These are phyloP conservation scores for Philypnodon macrostomus DNA, from an alignment of 2,797 vertebrate genomes.

Conservation along the genomic window DNA sequence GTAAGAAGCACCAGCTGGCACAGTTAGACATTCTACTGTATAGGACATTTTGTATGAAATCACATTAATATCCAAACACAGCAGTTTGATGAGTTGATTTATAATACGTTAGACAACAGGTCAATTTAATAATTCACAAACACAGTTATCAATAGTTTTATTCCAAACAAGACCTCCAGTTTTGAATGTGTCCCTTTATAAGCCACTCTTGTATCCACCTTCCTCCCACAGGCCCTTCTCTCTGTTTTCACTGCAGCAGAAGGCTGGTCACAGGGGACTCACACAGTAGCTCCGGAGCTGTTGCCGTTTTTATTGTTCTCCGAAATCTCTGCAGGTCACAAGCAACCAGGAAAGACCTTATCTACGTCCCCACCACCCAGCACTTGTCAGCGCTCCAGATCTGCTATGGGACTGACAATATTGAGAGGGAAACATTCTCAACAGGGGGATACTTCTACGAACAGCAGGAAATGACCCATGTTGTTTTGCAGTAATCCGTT, in stretches of 20 bases:
- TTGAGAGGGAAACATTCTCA: conserved; percentile 17
- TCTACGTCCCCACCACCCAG: conserved; percentile 26
- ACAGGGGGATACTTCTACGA: conserved; percentile 43
- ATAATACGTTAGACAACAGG: no score
- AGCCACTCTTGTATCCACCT: conserved; percentile 28
- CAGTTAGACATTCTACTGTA: no score
- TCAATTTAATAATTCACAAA: no score
- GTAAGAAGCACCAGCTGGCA: no score
- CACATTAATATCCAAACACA: no score
- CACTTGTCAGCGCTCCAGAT: conserved; percentile 40
- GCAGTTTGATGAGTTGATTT: no score
- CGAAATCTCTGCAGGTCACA: conserved; percentile 44
- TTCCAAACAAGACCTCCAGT: no score
- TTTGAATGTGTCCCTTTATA: no score
- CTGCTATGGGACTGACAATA: conserved; percentile 6
- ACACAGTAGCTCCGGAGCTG: conserved; percentile 28
- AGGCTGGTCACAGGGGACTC: conserved; percentile 40
- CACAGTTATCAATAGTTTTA: no score
- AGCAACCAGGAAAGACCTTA: conserved; percentile 23
- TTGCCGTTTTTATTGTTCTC: conserved; percentile 47
- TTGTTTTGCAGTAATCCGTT: conserved; percentile 72
- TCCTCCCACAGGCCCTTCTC: conserved; percentile 31
- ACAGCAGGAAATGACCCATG: conserved; percentile 66
- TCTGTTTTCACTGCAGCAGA: conserved; percentile 27
- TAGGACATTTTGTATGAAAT: no score